Base-by-base conservation (phyloP, 2,113 vertebrate species). In the Leptobrachium leishanense region DNA sequence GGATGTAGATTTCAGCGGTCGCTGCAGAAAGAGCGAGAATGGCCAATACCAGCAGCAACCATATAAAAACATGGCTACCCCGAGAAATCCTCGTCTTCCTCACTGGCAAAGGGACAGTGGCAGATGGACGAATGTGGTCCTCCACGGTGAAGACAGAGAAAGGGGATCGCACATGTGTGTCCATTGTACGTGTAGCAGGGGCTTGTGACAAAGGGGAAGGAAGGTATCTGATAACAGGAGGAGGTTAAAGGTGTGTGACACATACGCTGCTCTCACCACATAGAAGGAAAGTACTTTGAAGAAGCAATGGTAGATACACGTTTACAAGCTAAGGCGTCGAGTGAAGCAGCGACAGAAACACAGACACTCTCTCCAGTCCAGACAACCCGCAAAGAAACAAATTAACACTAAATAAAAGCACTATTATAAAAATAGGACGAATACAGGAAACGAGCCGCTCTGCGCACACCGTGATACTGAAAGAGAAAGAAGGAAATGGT, bases 81-180 rank as follows among this genome's bases (percentile, higher is more conserved):
- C n/a, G 53, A 1, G 0, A 72, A 2, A 1, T 6, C 5, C 1
- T 6, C 8, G 3, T 44, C 2, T 0, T 65, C 2, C 2, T 6
- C 3, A 66, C 75, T 8, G 79, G 83, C 1, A 13, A 50, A 3
- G 81, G 88, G 1, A 84, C 88, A 31, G 93, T 59, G 0, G 92
- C 91, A 13, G 82, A 72, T 42, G 70, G 39, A 0, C 59, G 83
- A 31, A 65, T 80, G 2, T 82, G 68, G 66, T 86, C 83, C 7
- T 95, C 93, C 87, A 95, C 92, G 72, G 90, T 84, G 2, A 87
- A 95, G 57, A 91, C 89, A 0, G 91, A 88, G 64, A 68, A 59
- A 43, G 78, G 78, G 73, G 70, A 53, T 7, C 9, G 12, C 1
- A 54, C 65, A 54, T 55, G 42, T 31, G 40, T 62, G 78, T 81